A percentile compares a stretch with the other conserved stretches of the same genome.
phyloP scores from a whole-genome alignment of 2,797 vertebrate genomes.

The Hozukius guyotensis region DNA sequence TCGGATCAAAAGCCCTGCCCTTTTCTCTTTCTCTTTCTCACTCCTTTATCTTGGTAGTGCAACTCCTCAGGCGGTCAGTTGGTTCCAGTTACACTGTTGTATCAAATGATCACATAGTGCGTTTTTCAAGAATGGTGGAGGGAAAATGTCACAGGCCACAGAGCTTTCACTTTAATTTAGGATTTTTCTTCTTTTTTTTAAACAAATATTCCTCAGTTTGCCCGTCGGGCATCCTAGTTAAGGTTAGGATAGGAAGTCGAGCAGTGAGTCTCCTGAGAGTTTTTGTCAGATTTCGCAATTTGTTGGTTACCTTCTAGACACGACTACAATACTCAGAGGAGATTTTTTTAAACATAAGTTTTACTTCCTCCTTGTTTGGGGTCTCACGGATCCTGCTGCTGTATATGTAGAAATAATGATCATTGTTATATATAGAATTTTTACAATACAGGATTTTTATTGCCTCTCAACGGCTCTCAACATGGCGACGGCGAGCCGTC shows the following conservation, averaged over 20 bases:
- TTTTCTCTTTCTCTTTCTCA: constrained; percentile 45
- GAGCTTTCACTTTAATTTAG: constrained; percentile 26
- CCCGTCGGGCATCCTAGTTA: background rate
- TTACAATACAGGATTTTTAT: too few relatives aligned
- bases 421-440: background rate
- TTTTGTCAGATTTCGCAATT: too few relatives aligned
- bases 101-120: constrained; percentile 66
- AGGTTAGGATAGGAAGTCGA: too few relatives aligned
- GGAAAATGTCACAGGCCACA: constrained; percentile 54
- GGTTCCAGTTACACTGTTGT: constrained; percentile 73
- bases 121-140: constrained; percentile 30
- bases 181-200: background rate
- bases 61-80: constrained; percentile 39
- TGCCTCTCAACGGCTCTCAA: too few relatives aligned
- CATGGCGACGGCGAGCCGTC: too few relatives aligned
- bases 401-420: background rate
- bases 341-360: background rate
- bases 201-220: background rate
- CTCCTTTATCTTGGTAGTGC: constrained; percentile 43
- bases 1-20: constrained; percentile 47
- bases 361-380: background rate
- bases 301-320: background rate
- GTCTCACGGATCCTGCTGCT: background rate
- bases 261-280: too few relatives aligned
- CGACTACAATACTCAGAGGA: background rate